Evolutionary conservation across 2,113 vertebrate genomes (phyloP), one percentile per base, ranked within the genome.

Genomic region (Sminthopsis crassicaudata): DNA sequence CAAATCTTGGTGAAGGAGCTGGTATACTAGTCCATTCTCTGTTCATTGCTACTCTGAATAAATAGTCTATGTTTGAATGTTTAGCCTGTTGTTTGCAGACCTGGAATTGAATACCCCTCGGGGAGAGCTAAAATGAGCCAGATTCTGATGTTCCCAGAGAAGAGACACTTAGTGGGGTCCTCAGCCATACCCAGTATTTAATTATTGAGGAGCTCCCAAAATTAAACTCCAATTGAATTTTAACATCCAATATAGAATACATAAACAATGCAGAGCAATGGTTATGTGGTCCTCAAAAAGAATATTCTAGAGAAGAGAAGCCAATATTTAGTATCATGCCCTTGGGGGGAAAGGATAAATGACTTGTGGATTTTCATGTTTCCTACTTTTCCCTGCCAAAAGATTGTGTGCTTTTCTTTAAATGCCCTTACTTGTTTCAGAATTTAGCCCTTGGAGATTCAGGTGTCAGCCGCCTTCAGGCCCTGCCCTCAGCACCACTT

Each of bases 301-400:
- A 57, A 76, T 76, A 90, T 76, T 93, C 92, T 67, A 42, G 92
- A 93, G 91, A 46, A 84, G 8, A 25, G 53, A 91, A 46, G 12
- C n/a, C n/a, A 90, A 42, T 46, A 51, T 51, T 6, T 57, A 89
- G 60, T 2, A 9, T 25, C 30, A 19, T 60, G 30, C 30, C 53
- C 91, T 57, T 93, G 26, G 89, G 36, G 60, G 90, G 94, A 91
- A 96, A 90, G 14, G 46, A 51, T 7, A 91, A 94, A 92, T 25
- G 84, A 26, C 42, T 92, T 93, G 52, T 89, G n/a, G 36, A 55
- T 96, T 95, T 94, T 95, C 89, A 90, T 91, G 27, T 91, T 92
- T 48, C 27, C 0, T 50, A n/a, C 42, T 94, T 93, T 92, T 96
- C 90, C 42, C 89, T 46, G 48, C 46, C 48, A 52, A 88, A 84